Conservation (phyloP, 1,140 invertebrate species). For the Macrosteles quadrilineatus region DNA sequence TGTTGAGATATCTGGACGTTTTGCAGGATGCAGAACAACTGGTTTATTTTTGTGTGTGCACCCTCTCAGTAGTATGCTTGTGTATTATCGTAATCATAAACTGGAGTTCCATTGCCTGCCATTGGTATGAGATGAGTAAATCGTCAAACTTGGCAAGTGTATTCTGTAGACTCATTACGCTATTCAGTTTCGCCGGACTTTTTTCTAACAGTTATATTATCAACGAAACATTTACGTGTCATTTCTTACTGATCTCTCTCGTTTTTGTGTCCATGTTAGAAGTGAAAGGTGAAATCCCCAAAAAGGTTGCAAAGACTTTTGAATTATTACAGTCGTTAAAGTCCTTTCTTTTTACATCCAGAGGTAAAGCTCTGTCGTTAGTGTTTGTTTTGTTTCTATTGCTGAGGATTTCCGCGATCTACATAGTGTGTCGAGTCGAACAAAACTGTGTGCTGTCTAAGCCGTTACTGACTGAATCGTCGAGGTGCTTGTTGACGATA, state of each 20-base stretch:
- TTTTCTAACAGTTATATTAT: constrained; percentile 95
- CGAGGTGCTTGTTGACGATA: constrained; percentile 51
- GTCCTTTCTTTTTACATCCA: constrained; percentile 34
- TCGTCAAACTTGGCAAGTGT: constrained; percentile 50
- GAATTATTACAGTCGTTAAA: constrained; percentile 20
- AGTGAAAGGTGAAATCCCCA: constrained; percentile 42
- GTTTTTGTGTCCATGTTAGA: constrained; percentile 59
- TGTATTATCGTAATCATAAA: constrained; percentile 65
- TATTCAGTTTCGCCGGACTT: constrained; percentile 62
- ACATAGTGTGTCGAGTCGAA: constrained; percentile 84
- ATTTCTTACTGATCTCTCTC: constrained; percentile 63
- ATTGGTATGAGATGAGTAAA: constrained; percentile 62
- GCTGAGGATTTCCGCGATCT: constrained; percentile 62
- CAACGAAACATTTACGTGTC: constrained; percentile 76
- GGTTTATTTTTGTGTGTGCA: constrained; percentile 63
- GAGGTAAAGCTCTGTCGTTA: constrained; percentile 52
- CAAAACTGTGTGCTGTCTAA: constrained; percentile 41
- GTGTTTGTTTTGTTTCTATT: constrained; percentile 54
- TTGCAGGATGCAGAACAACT: constrained; percentile 62
- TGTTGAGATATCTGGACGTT: constrained; percentile 47
- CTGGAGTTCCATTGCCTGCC: constrained; percentile 68
- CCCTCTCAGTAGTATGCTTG: constrained; percentile 62
- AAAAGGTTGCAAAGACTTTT: constrained; percentile 33
- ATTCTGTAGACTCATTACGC: constrained; percentile 59
- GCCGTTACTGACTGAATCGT: constrained; percentile 35